These are phyloP conservation scores for Cepaea hortensis DNA, from an alignment of 2,888 invertebrate species.

Conservation along the genomic window DNA sequence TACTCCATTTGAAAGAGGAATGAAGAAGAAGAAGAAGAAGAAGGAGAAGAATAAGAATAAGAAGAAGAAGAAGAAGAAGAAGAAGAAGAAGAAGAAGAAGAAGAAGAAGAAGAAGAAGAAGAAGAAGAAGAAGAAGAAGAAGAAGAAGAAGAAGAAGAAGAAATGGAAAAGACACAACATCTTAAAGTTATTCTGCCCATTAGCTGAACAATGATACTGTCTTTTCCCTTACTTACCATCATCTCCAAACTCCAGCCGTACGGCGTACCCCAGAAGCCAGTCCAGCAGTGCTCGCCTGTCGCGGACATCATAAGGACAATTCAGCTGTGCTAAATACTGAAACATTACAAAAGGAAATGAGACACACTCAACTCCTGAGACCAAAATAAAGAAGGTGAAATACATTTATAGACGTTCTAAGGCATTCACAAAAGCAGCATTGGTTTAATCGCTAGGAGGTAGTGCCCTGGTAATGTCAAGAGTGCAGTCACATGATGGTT, in stretches of 20 bases:
- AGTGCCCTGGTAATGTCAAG: too few species aligned
- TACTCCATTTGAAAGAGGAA: neutral
- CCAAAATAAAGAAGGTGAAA: too few species aligned
- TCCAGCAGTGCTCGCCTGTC: slow-evolving; percentile 84
- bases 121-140: neutral
- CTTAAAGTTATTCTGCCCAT: neutral
- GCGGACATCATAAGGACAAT: slow-evolving; percentile 82
- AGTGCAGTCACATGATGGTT: too few species aligned
- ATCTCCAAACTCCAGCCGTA: slow-evolving; percentile 88
- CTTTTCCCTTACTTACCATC: slow-evolving; percentile 77
- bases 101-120: neutral
- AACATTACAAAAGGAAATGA: slow-evolving; percentile 48
- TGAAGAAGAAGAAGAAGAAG: slow-evolving; percentile 1
- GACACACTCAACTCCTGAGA: too few species aligned
- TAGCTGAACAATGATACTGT: neutral
- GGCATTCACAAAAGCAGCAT: too few species aligned
- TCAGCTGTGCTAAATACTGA: slow-evolving; percentile 85
- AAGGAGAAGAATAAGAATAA: neutral
- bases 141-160: neutral
- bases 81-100: neutral
- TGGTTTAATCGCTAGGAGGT: too few species aligned
- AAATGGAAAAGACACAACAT: neutral
- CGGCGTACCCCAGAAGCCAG: slow-evolving; percentile 90
- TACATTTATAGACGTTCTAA: too few species aligned
- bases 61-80: neutral